Percentiles rank a stretch among this genome's conserved stretches.
phyloP scores from a whole-genome alignment of 2,797 vertebrate genomes.

The Acanthopagrus latus region DNA sequence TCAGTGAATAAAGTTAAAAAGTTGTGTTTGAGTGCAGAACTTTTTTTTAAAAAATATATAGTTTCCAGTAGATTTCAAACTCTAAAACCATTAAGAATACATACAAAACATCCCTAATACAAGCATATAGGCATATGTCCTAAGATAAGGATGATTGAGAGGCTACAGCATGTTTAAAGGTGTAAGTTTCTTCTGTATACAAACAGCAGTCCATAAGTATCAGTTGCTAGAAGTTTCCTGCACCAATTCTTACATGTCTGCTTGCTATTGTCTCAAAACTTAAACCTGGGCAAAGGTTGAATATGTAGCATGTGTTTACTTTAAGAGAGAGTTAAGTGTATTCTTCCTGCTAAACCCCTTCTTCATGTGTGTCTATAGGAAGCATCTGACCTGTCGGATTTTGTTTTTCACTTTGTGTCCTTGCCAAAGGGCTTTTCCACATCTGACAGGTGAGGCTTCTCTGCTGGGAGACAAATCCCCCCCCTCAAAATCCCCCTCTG shows the following conservation, averaged over 20 bases:
- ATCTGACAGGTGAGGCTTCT: constrained; percentile 76
- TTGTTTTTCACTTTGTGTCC: constrained; percentile 48
- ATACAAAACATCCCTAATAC: too few species aligned
- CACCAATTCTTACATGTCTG: background rate
- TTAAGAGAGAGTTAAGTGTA: background rate
- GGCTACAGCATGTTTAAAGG: background rate
- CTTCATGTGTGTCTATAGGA: constrained; percentile 36
- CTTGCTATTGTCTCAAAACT: background rate
- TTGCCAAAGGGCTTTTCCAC: constrained; percentile 72
- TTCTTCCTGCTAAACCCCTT: constrained; percentile 22
- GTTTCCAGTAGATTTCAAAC: too few species aligned
- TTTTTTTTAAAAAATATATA: too few species aligned
- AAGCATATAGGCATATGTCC: too few species aligned
- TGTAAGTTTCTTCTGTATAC: constrained; percentile 9
- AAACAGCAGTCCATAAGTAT: background rate
- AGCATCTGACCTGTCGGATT: constrained; percentile 57
- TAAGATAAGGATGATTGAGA: constrained; percentile 24
- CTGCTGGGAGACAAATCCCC: constrained; percentile 50
- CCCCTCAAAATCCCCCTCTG: constrained; percentile 13
- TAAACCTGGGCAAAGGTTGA: background rate
- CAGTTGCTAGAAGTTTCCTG: constrained; percentile 27
- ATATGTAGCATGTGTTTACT: background rate
- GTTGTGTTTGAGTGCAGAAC: too few species aligned
- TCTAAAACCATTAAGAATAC: too few species aligned
- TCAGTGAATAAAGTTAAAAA: too few species aligned